These are phyloP conservation scores for Cantharis rufa DNA, from an alignment of 2,888 invertebrate genomes.

Conservation along the genomic window DNA sequence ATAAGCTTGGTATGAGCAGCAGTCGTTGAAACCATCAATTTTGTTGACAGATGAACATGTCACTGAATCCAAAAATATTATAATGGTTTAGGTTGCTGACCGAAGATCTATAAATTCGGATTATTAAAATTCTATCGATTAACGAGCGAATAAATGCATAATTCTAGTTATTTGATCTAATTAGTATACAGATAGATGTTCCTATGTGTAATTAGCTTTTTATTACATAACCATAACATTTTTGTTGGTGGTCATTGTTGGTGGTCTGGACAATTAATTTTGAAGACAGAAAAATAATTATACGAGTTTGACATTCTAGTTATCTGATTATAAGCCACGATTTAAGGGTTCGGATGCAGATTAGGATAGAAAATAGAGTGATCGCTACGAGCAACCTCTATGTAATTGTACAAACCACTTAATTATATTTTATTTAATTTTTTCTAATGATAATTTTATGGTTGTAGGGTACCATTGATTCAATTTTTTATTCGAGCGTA, in stretches of 20 bases:
- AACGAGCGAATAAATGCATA: not conserved
- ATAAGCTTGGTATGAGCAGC: not conserved
- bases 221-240: not conserved
- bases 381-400: not conserved
- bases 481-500: not conserved
- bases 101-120: not conserved
- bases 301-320: slow-evolving; percentile 8
- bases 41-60: not conserved
- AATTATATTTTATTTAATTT: not conserved
- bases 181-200: not conserved
- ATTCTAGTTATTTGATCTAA: not conserved
- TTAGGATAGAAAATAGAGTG: not conserved
- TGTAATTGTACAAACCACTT: not conserved
- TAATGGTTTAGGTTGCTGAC: not conserved
- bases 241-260: slow-evolving; percentile 13
- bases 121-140: not conserved
- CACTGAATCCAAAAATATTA: not conserved
- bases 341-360: slow-evolving; percentile 22
- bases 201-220: not conserved
- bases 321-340: slow-evolving; percentile 8
- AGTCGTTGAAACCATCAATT: not conserved
- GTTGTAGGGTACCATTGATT: not conserved
- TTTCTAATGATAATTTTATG: not conserved
- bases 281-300: slow-evolving; percentile 33
- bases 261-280: slow-evolving; percentile 33